These are phyloP conservation scores for Dissostichus mawsoni DNA, from an alignment of 2,113 vertebrate species.

Conservation along the genomic window DNA sequence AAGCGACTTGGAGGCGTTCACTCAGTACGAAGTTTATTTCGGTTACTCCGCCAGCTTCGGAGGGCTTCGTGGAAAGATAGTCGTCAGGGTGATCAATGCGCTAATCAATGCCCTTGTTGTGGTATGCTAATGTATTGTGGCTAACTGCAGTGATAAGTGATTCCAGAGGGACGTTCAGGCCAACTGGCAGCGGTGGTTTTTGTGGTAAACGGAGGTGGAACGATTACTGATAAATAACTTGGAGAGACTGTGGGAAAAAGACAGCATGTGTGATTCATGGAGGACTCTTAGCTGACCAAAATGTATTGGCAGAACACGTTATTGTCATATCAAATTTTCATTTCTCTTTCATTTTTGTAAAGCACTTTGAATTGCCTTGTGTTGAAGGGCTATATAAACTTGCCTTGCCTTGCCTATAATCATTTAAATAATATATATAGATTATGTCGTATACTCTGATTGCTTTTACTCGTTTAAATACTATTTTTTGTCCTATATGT, in stretches of 20 bases:
- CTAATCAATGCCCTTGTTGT: constrained; percentile 37
- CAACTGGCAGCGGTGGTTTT: neutral
- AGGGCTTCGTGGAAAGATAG: neutral
- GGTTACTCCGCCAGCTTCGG: constrained; percentile 11
- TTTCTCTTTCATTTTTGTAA: too few relatives aligned
- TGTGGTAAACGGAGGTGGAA: constrained; percentile 17
- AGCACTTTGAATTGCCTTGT: too few relatives aligned
- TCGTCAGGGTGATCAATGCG: constrained; percentile 43
- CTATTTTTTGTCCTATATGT: too few relatives aligned
- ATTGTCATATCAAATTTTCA: too few relatives aligned
- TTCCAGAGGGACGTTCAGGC: constrained; percentile 13
- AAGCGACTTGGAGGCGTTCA: constrained; percentile 22
- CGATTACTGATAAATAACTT: constrained; percentile 12
- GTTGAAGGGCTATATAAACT: too few relatives aligned
- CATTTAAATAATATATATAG: too few relatives aligned
- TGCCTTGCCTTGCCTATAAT: too few relatives aligned
- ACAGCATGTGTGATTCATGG: constrained; percentile 13
- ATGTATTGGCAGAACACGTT: too few relatives aligned
- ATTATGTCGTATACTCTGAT: too few relatives aligned
- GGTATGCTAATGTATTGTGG: neutral
- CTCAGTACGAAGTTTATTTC: constrained; percentile 12
- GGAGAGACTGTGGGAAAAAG: neutral
- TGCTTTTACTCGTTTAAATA: too few relatives aligned
- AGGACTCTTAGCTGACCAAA: neutral
- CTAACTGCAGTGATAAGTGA: constrained; percentile 25